These are phyloP conservation scores for Heliangelus exortis DNA, from an alignment of 2,797 vertebrate species.

Conservation along the genomic window DNA sequence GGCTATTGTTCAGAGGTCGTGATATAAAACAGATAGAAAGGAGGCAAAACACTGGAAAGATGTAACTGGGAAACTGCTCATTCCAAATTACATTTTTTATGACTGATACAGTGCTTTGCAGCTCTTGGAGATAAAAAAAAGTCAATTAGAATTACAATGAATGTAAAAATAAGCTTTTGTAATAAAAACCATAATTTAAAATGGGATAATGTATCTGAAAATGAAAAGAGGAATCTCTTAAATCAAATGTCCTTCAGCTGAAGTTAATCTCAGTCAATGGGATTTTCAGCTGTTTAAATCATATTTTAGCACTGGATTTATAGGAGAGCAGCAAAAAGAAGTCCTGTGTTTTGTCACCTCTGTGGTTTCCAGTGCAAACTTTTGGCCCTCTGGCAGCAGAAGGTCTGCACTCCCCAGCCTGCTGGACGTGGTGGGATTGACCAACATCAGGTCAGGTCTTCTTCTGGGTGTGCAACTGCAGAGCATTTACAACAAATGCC, in stretches of 20 bases:
- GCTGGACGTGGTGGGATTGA: not conserved
- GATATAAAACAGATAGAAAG: constrained; percentile 7
- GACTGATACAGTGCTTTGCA: constrained; percentile 57
- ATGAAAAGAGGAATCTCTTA: constrained; percentile 68
- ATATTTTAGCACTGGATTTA: constrained; percentile 67
- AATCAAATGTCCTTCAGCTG: constrained; percentile 71
- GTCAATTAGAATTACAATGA: constrained; percentile 70
- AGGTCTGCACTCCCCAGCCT: not conserved
- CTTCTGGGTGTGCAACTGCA: fast-evolving
- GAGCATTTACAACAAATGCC: fast-evolving
- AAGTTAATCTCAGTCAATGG: constrained; percentile 73
- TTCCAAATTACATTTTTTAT: constrained; percentile 71
- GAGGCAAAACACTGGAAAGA: constrained; percentile 39
- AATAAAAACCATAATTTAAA: constrained; percentile 71
- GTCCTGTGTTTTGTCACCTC: not conserved
- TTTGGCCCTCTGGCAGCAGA: not conserved
- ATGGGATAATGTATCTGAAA: constrained; percentile 68
- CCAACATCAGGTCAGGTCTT: not conserved
- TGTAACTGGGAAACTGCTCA: constrained; percentile 46
- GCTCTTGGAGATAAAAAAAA: constrained; percentile 63
- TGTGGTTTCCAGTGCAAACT: not conserved
- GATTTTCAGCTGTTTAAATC: constrained; percentile 65
- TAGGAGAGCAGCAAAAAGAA: constrained; percentile 1
- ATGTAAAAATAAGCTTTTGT: constrained; percentile 70
- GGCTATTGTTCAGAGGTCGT: not conserved